These are phyloP conservation scores for Xiphorhynchus erythropygius DNA, from an alignment of 2,797 vertebrate genomes.

Conservation along the genomic window DNA sequence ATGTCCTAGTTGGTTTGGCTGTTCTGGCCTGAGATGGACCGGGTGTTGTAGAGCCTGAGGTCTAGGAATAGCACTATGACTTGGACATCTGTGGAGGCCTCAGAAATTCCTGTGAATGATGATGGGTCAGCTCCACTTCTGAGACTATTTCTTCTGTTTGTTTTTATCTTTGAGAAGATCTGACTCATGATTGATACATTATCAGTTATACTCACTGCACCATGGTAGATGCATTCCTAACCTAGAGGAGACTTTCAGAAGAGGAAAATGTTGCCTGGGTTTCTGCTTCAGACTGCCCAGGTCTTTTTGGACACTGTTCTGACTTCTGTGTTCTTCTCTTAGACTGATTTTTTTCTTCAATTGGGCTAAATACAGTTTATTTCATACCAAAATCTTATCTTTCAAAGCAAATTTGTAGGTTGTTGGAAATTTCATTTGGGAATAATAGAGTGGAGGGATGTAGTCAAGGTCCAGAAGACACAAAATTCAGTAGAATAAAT, in stretches of 20 bases:
- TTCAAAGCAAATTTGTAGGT: not conserved
- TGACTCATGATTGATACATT: not conserved
- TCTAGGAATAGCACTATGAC: not conserved
- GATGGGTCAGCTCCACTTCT: not conserved
- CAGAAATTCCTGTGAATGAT: not conserved
- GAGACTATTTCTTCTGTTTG: not conserved
- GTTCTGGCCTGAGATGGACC: not conserved
- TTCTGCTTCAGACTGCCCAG: not conserved
- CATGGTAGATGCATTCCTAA: not conserved
- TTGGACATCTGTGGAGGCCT: not conserved
- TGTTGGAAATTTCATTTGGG: not conserved
- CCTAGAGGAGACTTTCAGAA: not conserved
- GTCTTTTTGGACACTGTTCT: not conserved
- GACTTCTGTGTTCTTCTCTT: not conserved
- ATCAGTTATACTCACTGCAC: not conserved
- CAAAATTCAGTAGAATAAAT: not conserved
- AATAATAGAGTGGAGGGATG: not conserved
- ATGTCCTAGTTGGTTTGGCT: not conserved
- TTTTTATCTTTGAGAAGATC: not conserved
- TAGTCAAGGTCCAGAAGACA: not conserved
- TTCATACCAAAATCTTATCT: not conserved
- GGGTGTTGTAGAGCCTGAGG: not conserved
- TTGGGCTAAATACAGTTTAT: not conserved
- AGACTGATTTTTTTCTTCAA: not conserved
- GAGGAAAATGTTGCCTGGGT: not conserved